Evolutionary conservation across 2,113 vertebrate genomes (phyloP).

Genomic region (Arenaria interpres): DNA sequence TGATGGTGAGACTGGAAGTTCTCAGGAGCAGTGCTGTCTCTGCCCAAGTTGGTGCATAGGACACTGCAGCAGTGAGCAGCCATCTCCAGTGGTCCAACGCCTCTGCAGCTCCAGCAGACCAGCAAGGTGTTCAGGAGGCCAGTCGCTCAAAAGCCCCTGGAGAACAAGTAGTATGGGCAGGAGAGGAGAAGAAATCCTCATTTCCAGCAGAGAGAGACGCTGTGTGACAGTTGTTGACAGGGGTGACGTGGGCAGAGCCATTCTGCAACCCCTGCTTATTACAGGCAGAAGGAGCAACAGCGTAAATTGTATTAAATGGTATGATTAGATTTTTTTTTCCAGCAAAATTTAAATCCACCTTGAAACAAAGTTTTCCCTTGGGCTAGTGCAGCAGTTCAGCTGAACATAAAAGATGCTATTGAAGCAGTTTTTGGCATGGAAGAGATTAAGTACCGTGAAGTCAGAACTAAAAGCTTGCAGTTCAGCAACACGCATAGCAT

Average conservation of each 20-base stretch:
- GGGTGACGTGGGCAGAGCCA: background rate
- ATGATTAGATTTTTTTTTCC: background rate
- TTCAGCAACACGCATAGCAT: background rate
- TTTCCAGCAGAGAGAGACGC: background rate
- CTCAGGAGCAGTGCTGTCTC: background rate
- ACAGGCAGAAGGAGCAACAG: background rate
- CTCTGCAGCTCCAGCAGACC: background rate
- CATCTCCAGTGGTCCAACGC: rapidly evolving
- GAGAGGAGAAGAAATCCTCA: background rate
- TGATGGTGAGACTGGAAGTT: background rate
- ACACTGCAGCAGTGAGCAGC: background rate
- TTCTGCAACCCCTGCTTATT: background rate
- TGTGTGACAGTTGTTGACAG: background rate
- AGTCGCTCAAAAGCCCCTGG: background rate
- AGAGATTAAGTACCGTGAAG: background rate
- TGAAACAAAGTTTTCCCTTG: background rate
- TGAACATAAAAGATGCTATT: background rate
- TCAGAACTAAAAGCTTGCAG: background rate
- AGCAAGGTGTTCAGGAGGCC: background rate
- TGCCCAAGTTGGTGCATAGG: rapidly evolving
- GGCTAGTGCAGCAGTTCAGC: background rate
- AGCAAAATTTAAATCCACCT: background rate
- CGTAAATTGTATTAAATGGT: background rate
- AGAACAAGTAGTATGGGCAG: background rate
- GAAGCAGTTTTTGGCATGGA: constrained; percentile 4